Conservation (phyloP, 64 coral and sea anemone genomes). For the Montipora sp. region DNA sequence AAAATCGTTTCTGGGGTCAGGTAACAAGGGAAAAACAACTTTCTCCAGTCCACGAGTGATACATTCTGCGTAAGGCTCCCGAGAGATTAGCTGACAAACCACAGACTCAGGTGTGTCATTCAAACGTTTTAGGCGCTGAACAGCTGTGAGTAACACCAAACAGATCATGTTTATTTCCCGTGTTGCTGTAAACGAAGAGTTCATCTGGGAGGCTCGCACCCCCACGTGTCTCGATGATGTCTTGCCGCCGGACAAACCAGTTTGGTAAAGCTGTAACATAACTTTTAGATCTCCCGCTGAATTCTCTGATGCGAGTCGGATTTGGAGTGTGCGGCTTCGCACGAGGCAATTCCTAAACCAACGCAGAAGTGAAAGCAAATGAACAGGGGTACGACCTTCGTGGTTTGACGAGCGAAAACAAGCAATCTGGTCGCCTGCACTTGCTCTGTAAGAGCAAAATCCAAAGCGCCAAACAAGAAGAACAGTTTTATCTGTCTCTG, state of each 20-base stretch:
- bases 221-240: background rate
- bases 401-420: too few species aligned
- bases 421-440: too few species aligned
- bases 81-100: background rate
- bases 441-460: background rate
- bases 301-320: background rate
- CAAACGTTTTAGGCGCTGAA: constrained; percentile 12
- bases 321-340: background rate
- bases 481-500: background rate
- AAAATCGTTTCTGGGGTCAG: constrained; percentile 17
- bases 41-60: constrained; percentile 20
- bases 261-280: constrained; percentile 14
- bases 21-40: constrained; percentile 32
- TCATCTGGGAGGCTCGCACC: background rate
- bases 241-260: background rate
- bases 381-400: background rate
- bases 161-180: constrained; percentile 47
- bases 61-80: constrained; percentile 2
- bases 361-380: background rate
- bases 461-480: constrained; percentile 36
- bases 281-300: background rate
- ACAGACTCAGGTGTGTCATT: background rate
- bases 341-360: constrained; percentile 34
- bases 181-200: background rate
- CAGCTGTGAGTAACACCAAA: constrained; percentile 31